Evolutionary conservation across 1,140 invertebrate species (phyloP).

Genomic region (Acromyrmex heyeri): DNA sequence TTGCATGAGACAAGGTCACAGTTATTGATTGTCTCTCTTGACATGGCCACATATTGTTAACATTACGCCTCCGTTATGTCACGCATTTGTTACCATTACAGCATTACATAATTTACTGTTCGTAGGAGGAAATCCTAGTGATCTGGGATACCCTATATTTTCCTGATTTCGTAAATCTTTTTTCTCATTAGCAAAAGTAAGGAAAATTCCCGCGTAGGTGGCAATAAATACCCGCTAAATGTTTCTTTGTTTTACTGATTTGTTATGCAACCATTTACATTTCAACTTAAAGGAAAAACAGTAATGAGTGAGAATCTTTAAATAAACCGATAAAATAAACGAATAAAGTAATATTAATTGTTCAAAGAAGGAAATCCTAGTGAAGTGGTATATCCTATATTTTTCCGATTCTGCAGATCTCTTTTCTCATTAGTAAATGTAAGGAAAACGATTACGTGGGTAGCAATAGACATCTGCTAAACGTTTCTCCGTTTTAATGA

Average conservation of each 20-base stretch:
- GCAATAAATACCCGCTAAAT: not conserved
- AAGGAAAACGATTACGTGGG: too few relatives aligned
- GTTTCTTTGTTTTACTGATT: not conserved
- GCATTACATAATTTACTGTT: slow-evolving; percentile 42
- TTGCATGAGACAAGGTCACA: slow-evolving; percentile 16
- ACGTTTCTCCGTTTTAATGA: too few relatives aligned
- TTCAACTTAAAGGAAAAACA: not conserved
- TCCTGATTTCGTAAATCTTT: not conserved
- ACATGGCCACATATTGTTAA: slow-evolving; percentile 41
- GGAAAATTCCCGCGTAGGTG: not conserved
- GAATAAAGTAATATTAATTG: too few relatives aligned
- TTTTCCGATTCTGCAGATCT: too few relatives aligned
- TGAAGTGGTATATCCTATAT: too few relatives aligned
- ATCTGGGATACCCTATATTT: not conserved
- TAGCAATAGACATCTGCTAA: too few relatives aligned
- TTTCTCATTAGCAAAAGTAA: not conserved
- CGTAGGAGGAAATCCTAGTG: slow-evolving; percentile 17
- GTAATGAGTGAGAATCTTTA: not conserved
- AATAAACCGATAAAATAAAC: not conserved
- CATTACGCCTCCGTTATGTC: slow-evolving; percentile 52
- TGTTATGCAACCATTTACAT: not conserved
- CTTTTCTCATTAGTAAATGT: too few relatives aligned
- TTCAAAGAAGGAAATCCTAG: too few relatives aligned
- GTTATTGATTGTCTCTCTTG: slow-evolving; percentile 52
- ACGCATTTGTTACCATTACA: slow-evolving; percentile 40